These are phyloP conservation scores for Caracal caracal DNA, from an alignment of 2,113 vertebrate genomes.

Conservation along the genomic window DNA sequence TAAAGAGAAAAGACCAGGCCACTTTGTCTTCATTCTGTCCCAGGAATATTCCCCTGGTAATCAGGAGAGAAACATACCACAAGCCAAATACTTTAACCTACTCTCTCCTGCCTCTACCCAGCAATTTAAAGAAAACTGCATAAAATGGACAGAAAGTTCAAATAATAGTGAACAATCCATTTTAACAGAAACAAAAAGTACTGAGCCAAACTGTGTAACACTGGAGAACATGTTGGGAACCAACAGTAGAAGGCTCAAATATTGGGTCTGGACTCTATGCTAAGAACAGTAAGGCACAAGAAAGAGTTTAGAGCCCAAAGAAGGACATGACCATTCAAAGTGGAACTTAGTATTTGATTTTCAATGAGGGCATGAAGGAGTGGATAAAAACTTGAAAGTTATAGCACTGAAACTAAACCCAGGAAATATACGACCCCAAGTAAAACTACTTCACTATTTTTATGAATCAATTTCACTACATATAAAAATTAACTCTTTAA, in stretches of 20 bases:
- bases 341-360: neutral
- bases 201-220: neutral
- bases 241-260: neutral
- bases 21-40: neutral
- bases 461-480: neutral
- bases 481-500: neutral
- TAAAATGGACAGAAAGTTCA: neutral
- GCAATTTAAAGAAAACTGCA: neutral
- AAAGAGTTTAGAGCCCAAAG: neutral
- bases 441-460: neutral
- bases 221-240: neutral
- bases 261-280: neutral
- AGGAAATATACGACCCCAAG: constrained; percentile 9
- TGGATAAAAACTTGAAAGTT: neutral
- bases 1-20: neutral
- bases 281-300: neutral
- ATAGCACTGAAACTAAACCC: neutral
- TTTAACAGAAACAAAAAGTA: constrained; percentile 5
- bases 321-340: neutral
- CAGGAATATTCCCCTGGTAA: neutral
- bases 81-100: neutral
- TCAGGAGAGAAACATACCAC: neutral
- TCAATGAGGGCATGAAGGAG: neutral
- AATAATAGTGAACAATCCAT: neutral
- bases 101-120: neutral